Conservation (phyloP, 2,113 vertebrate species). For the Paralichthys olivaceus region DNA sequence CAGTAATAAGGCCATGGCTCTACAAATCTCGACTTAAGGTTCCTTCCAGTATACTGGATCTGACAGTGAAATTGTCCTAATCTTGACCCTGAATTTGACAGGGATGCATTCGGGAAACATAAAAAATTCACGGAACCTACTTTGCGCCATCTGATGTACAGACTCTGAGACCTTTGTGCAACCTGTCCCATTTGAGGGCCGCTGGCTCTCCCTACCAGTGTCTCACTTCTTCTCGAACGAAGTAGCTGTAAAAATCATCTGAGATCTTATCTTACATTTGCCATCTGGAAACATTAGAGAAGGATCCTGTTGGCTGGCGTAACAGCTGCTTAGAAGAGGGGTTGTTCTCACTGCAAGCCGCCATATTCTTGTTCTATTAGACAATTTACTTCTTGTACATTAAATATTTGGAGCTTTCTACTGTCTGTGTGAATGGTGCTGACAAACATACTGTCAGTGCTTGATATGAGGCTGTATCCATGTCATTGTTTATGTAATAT, state of each 20-base stretch:
- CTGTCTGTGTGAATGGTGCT: not conserved
- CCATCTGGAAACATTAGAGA: not conserved
- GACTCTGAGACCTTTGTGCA: not conserved
- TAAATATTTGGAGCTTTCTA: too few relatives aligned
- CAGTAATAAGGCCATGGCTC: not conserved
- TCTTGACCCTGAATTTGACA: not conserved
- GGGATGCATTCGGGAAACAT: not conserved
- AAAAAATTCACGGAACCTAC: not conserved
- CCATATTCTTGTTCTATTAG: not conserved
- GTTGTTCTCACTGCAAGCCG: not conserved
- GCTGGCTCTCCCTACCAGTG: not conserved
- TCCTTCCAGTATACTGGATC: not conserved
- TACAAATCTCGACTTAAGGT: not conserved
- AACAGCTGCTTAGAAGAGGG: not conserved
- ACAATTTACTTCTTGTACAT: too few relatives aligned
- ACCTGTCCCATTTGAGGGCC: not conserved
- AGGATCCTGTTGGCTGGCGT: not conserved
- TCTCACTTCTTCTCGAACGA: too few relatives aligned
- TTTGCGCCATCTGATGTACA: not conserved
- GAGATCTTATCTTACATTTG: not conserved
- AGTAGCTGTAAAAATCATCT: too few relatives aligned
- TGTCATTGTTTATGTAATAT: not conserved
- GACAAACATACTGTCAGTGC: not conserved
- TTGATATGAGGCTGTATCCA: not conserved
- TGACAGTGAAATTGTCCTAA: not conserved